phyloP scores from a whole-genome alignment of 1,140 invertebrate species.

The Pseudomyrmex gracilis region DNA sequence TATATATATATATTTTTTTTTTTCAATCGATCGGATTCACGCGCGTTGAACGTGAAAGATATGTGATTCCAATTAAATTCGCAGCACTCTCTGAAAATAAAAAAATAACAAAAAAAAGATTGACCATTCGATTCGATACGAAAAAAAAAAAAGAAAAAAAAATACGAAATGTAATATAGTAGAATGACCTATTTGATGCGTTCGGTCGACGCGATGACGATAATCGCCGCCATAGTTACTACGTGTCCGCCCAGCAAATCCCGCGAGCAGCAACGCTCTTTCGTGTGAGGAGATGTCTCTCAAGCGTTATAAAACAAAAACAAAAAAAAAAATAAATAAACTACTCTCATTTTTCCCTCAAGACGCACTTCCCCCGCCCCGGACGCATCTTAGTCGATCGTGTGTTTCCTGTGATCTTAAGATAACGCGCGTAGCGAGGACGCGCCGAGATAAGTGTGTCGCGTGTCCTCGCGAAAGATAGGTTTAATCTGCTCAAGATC shows the following conservation, averaged over 20 bases:
- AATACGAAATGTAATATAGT: slow-evolving; percentile 13
- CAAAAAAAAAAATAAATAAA: slow-evolving; percentile 34
- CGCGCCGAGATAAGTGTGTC: slow-evolving; percentile 18
- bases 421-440: slow-evolving; percentile 30
- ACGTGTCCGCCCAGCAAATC: slow-evolving; percentile 16
- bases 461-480: slow-evolving; percentile 41
- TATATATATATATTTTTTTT: too few relatives aligned
- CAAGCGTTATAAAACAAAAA: background rate
- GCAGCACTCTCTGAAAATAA: background rate
- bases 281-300: background rate
- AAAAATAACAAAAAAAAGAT: background rate
- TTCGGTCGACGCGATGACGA: slow-evolving; percentile 29
- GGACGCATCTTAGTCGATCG: slow-evolving; percentile 16
- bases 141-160: background rate
- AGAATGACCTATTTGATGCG: slow-evolving; percentile 3
- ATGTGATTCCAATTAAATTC: slow-evolving; percentile 33
- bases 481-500: slow-evolving; percentile 49
- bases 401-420: slow-evolving; percentile 50
- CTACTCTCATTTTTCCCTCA: slow-evolving; percentile 31
- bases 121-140: background rate
- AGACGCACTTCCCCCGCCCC: background rate
- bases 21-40: background rate
- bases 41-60: background rate
- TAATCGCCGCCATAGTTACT: slow-evolving; percentile 1
- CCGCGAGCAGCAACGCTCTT: background rate